Base-by-base conservation (phyloP, 2,797 vertebrate species). In the Remorina albescens region DNA sequence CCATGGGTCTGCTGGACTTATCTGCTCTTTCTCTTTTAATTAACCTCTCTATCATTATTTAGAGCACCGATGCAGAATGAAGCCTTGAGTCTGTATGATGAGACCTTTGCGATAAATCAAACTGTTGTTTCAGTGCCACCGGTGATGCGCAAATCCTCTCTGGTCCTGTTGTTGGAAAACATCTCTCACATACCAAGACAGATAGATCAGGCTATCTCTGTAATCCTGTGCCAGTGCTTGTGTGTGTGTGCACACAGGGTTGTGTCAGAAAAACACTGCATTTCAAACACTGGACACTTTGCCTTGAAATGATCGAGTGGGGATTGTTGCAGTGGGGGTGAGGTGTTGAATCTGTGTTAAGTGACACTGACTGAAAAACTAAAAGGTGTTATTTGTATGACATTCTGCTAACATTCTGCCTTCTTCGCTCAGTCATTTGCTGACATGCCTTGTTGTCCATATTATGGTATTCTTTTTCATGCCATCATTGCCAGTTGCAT, bases 111-210 rank as follows among this genome's bases (percentile, higher is more conserved):
- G 78, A 88, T 89, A 85, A 85, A 86, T 44, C 36, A 79, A 81
- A 86, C 74, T 76, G 44, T 47, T 81, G 81, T 68, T 73, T 63
- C 71, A 81, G 61, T 63, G 81, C 71, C 72, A 74, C 58, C 11
- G 49, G 73, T 83, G 75, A 83, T 78, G 76, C 47, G 46, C 75
- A 90, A 87, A 90, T 88, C 80, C 74, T 84, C 74, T 69, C 42
- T 81, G 88, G 56, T 83, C 88, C 77, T 91, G 89, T 92, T 92
- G 84, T 78, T 83, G 74, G 86, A 81, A 89, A 92, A 91, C 87
- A 84, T 78, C 41, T 71, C 64, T 78, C 76, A 75, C 89, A 91
- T 89, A 79, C 88, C 88, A 74, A 47, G 74, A 67, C 86, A 78
- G 89, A 87, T 71, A 74, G 74, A 82, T 47, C 80, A 76, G 78